phyloP scores from a whole-genome alignment of 2,888 invertebrate genomes.

The Serripes groenlandicus region DNA sequence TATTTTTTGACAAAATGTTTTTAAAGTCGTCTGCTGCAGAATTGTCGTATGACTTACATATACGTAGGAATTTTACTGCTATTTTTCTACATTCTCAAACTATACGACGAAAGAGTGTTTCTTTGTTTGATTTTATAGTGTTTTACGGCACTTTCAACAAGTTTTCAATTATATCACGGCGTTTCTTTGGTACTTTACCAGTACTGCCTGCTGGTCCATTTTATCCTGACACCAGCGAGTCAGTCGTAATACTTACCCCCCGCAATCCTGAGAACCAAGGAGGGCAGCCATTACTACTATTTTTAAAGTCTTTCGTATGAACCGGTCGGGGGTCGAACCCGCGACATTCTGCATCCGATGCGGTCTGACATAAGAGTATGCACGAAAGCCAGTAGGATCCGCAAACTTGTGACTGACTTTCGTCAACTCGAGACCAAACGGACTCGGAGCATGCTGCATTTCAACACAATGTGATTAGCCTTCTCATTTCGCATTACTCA shows the following conservation, averaged over 20 bases:
- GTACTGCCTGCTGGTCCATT: too few relatives aligned
- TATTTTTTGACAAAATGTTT: neutral
- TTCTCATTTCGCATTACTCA: neutral
- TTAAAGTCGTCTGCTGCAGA: too few relatives aligned
- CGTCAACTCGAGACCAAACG: neutral
- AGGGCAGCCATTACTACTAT: neutral
- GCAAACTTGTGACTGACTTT: neutral
- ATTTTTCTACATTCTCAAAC: too few relatives aligned
- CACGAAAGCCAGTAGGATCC: too few relatives aligned
- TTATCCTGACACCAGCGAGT: neutral
- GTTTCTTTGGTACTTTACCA: too few relatives aligned
- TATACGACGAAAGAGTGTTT: too few relatives aligned
- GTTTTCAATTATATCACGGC: too few relatives aligned
- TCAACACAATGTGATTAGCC: neutral
- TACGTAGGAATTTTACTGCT: too few relatives aligned
- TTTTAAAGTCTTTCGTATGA: neutral
- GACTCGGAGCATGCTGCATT: neutral
- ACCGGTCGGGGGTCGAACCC: neutral
- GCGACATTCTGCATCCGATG: neutral
- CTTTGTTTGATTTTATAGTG: too few relatives aligned
- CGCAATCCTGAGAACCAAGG: neutral
- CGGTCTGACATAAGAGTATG: neutral
- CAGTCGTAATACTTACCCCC: neutral
- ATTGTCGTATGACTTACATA: too few relatives aligned
- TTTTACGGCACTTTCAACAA: too few relatives aligned